These are phyloP conservation scores for Scylla paramamosain DNA, from an alignment of 1,140 invertebrate genomes.

Conservation along the genomic window DNA sequence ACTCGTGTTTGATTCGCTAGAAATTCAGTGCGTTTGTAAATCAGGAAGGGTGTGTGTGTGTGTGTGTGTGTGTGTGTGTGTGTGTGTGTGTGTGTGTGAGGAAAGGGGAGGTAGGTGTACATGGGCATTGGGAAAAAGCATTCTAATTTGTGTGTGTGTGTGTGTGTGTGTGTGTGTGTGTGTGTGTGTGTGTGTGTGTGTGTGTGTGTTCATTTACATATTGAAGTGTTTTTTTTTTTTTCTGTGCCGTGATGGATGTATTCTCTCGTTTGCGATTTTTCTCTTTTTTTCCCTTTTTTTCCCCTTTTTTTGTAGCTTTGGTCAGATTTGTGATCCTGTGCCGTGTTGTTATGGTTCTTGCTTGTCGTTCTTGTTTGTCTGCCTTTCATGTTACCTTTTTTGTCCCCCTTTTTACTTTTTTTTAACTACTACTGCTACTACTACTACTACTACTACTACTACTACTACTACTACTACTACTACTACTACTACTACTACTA, in stretches of 20 bases:
- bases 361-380: not conserved
- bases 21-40: slow-evolving; percentile 24
- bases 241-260: not conserved
- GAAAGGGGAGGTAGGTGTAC: not conserved
- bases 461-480: not conserved
- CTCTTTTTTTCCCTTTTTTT: too few species aligned
- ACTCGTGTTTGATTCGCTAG: not conserved
- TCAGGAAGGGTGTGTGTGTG: not conserved
- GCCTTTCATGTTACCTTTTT: not conserved
- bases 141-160: not conserved
- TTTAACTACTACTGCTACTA: not conserved
- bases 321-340: not conserved
- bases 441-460: not conserved
- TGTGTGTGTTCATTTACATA: slow-evolving; percentile 23
- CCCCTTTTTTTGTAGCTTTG: not conserved
- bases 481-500: slow-evolving; percentile 11
- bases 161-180: slow-evolving; percentile 20
- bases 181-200: slow-evolving; percentile 11
- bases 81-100: too few species aligned
- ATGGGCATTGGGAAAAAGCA: not conserved
- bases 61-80: too few species aligned
- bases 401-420: not conserved
- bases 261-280: not conserved
- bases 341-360: not conserved
- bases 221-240: not conserved